Evolutionary conservation across 2,888 invertebrate genomes (phyloP).

Genomic region (Petrophora chlorosata): DNA sequence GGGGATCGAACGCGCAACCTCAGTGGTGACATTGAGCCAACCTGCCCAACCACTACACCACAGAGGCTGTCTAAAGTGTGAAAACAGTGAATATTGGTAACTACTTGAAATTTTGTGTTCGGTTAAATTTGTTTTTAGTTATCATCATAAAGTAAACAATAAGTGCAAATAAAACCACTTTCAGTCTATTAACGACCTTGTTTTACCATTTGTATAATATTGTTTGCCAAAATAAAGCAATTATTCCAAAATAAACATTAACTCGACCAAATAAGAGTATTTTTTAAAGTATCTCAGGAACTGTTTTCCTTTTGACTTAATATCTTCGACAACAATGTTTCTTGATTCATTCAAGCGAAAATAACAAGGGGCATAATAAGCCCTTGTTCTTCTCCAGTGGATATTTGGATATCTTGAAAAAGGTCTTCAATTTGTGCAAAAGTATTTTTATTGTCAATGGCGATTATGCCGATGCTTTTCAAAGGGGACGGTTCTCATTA

Average conservation of each 20-base stretch:
- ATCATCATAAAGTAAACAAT: no score
- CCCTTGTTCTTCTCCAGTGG: slow-evolving; percentile 1
- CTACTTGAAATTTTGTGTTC: no score
- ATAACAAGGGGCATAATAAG: slow-evolving; percentile 20
- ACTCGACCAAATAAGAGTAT: neutral
- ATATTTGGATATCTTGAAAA: slow-evolving; percentile 10
- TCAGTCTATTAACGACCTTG: no score
- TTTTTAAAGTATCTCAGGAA: neutral
- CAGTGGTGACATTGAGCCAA: no score
- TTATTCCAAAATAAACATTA: neutral
- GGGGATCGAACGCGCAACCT: no score
- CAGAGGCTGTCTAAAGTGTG: no score
- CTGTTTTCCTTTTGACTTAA: neutral
- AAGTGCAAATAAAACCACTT: no score
- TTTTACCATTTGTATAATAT: no score
- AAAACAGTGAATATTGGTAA: no score
- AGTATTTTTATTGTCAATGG: slow-evolving; percentile 1
- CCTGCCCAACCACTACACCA: no score
- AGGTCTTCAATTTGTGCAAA: slow-evolving; percentile 22
- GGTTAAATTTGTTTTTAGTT: no score
- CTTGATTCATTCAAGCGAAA: slow-evolving; percentile 8
- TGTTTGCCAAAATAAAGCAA: no score
- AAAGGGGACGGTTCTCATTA: slow-evolving; percentile 24
- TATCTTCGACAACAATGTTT: neutral
- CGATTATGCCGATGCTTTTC: neutral